Percentiles rank a stretch among this genome's conserved stretches.
Conservation (phyloP, 2,888 invertebrate genomes). For the Archips crataeganus region DNA sequence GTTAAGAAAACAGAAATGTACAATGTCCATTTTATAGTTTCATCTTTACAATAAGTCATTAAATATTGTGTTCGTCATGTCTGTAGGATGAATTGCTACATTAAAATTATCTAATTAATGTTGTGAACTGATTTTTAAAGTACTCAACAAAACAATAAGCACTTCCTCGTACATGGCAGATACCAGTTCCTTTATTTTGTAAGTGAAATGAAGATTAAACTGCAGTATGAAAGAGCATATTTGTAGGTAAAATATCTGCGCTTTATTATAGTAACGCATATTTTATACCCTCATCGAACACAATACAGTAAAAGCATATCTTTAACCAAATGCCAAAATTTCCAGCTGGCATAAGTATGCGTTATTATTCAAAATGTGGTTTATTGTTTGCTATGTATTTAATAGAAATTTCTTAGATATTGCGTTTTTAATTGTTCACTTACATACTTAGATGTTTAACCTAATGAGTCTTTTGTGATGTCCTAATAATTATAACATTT, state of each 20-base stretch:
- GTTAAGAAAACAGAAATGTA: slow-evolving; percentile 3
- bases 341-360: not conserved
- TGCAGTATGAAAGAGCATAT: not conserved
- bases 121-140: not conserved
- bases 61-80: not conserved
- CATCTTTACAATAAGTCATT: not conserved
- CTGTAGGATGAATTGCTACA: not conserved
- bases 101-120: not conserved
- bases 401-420: not conserved
- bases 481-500: slow-evolving; percentile 32
- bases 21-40: not conserved
- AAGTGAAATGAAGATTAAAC: not conserved
- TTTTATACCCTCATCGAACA: not conserved
- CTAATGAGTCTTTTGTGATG: not conserved
- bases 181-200: not conserved
- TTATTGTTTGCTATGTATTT: not conserved
- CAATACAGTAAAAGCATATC: not conserved
- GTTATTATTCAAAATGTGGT: not conserved
- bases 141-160: not conserved
- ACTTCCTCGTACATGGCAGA: not conserved
- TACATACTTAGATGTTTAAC: not conserved
- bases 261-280: not conserved
- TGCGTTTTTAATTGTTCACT: not conserved
- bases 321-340: not conserved
- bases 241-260: not conserved